Conservation (phyloP, 2,797 vertebrate genomes). For the Huso huso region DNA sequence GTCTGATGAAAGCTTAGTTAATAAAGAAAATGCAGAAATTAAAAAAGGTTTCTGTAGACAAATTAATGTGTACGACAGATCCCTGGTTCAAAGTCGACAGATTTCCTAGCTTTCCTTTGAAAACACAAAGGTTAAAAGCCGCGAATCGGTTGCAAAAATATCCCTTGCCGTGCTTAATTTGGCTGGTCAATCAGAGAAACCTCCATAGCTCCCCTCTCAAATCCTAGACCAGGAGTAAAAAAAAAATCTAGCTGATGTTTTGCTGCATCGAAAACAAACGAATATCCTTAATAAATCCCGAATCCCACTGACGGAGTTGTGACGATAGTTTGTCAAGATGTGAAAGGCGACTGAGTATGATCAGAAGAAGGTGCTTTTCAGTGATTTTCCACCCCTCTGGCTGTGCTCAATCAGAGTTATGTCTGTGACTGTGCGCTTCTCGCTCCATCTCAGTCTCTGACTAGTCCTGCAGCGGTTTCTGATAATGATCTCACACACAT, state of each 20-base stretch:
- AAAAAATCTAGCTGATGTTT: constrained; percentile 30
- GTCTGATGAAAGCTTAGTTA: constrained; percentile 49
- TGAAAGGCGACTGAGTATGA: constrained; percentile 23
- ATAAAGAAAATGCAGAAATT: constrained; percentile 23
- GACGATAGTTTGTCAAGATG: constrained; percentile 27
- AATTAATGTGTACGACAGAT: constrained; percentile 24
- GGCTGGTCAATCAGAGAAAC: constrained; percentile 46
- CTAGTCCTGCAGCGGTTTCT: constrained; percentile 61
- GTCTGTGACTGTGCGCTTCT: constrained; percentile 23
- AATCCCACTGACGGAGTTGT: constrained; percentile 34
- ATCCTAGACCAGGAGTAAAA: constrained; percentile 50
- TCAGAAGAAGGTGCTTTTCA: constrained; percentile 25
- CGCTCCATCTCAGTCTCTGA: constrained; percentile 48
- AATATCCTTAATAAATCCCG: constrained; percentile 30
- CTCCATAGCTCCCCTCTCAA: constrained; percentile 53
- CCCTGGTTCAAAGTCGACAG: constrained; percentile 43
- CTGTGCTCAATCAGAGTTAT: constrained; percentile 24
- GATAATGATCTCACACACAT: constrained; percentile 64
- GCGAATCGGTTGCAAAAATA: constrained; percentile 38
- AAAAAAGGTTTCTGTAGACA: constrained; percentile 42
- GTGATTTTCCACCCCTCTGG: constrained; percentile 23
- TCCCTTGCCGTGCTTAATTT: constrained; percentile 33
- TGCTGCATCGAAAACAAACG: constrained; percentile 62
- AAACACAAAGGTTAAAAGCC: constrained; percentile 21
- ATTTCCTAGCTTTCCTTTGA: constrained; percentile 32